Base-by-base conservation (phyloP, 2,888 invertebrate genomes). In the Aricia artaxerxes region DNA sequence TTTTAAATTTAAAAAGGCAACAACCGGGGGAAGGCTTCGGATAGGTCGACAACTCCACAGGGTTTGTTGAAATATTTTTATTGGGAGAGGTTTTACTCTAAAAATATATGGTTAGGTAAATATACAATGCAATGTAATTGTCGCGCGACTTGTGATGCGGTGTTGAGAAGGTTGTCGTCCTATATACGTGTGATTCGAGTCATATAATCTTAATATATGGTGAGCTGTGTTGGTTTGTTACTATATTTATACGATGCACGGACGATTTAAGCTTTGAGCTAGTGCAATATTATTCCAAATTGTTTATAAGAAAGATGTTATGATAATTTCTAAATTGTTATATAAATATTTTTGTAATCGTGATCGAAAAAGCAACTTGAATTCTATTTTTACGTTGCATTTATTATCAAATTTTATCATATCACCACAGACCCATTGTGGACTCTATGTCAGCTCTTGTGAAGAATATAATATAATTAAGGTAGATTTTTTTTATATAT, bases 271-370 rank as follows among this genome's bases (percentile, higher is more conserved):
- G 91, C 93, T 92, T 90, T 89, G 90, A 92, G 92, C 93, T 93
- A 89, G 94, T 94, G 94, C 92, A 92, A 93, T 92, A 92, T 89
- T 92, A 93, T 93, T 93, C 93, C 93, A 94, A 93, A 93, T 93
- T 93, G 88, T 92, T 92, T 92, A 89, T 91, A 89, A 87, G 78
- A 86, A 87, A 90, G 90, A 86, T 92, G 91, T 92, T 93, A 89
- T 91, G 87, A 89, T 93, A 91, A 92, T 92, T 93, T 93, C 93
- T 90, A 93, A 93, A 93, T 93, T 93, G 91, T 93, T 93, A 92
- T 91, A 91, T 87, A 87, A 88, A 90, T 93, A 93, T 93, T 92
- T 93, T 92, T 93, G 87, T 92, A 92, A 91, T 88, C 89, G 83
- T 91, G 92, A 93, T 94, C 94, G 94, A 94, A 92, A 91, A 90